These are phyloP conservation scores for Argentina silus DNA, from an alignment of 2,797 vertebrate genomes.

Conservation along the genomic window DNA sequence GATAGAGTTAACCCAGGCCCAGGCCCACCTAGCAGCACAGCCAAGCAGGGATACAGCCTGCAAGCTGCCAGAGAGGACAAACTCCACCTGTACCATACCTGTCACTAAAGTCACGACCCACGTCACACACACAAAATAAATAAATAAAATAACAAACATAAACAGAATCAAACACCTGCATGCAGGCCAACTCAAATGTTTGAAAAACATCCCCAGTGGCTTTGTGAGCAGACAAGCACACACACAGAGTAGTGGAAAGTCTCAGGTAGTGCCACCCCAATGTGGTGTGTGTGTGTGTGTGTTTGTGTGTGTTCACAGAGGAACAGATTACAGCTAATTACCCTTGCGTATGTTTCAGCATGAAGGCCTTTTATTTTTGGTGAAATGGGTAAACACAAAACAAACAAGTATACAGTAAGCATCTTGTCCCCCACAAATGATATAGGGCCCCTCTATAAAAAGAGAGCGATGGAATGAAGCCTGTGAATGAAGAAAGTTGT, in stretches of 20 bases:
- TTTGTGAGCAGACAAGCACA: background rate
- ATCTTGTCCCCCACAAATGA: background rate
- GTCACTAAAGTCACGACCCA: too few species aligned
- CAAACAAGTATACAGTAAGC: slow-evolving; percentile 45
- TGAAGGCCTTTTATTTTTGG: slow-evolving; percentile 49
- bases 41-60: slow-evolving; percentile 27
- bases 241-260: slow-evolving; percentile 6
- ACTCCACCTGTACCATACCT: too few species aligned
- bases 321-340: slow-evolving; percentile 47
- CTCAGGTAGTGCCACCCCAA: background rate
- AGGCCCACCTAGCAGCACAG: background rate
- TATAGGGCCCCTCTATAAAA: too few species aligned
- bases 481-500: too few species aligned
- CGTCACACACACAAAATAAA: too few species aligned
- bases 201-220: too few species aligned
- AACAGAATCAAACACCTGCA: too few species aligned
- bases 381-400: slow-evolving; percentile 49
- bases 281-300: background rate
- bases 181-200: too few species aligned
- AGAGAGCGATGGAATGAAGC: too few species aligned
- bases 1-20: slow-evolving; percentile 41
- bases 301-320: too few species aligned
- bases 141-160: too few species aligned
- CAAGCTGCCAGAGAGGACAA: slow-evolving; percentile 11
- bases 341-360: slow-evolving; percentile 33